Base-by-base conservation (phyloP, 2,888 invertebrate genomes). In the Acrobasis repandana region DNA sequence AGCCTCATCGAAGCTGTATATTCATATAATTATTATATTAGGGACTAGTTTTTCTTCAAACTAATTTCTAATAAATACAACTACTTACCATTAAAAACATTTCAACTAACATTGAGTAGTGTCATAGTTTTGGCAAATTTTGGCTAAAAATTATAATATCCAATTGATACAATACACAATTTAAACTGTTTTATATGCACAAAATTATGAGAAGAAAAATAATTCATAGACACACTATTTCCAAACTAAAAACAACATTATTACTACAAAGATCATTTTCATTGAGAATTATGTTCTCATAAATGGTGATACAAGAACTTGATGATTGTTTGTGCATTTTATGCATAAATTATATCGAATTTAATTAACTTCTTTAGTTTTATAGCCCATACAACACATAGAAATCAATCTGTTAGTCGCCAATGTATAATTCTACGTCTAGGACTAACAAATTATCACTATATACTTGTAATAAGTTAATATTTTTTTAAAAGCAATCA, bases 71-170 rank as follows among this genome's bases (percentile, higher is more conserved):
- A 79, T 79, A 80, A 77, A 80, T 80, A 79, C 68, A 67, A 76
- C 73, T 81, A 78, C 72, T 74, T 71, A 73, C 16, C 38, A 75
- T 67, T 70, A 66, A 69, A 75, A 79, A 80, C 77, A 76, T 63
- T 74, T 78, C 71, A 68, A 74, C 77, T 82, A 85, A 70, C 69
- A 65, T 85, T 76, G 80, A 86, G 82, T 81, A 72, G 71, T 75
- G 77, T 70, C 70, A 67, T 65, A 70, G 74, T 82, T 91, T 91
- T 91, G 90, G 90, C 90, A 89, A 86, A 85, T 86, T 89, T 90
- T 91, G 89, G 89, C 88, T 75, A 79, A 88, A n/a, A 86, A 86
- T 76, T 72, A 87, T 80, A 81, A 72, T 79, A 69, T 72, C 75
- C 76, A 80, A 73, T 71, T 63, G 62, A 63, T 64, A 62, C 54